A percentile compares a stretch with the other conserved stretches of the same genome.
phyloP scores from a whole-genome alignment of 2,888 invertebrate genomes.

The Adela reaumurella region DNA sequence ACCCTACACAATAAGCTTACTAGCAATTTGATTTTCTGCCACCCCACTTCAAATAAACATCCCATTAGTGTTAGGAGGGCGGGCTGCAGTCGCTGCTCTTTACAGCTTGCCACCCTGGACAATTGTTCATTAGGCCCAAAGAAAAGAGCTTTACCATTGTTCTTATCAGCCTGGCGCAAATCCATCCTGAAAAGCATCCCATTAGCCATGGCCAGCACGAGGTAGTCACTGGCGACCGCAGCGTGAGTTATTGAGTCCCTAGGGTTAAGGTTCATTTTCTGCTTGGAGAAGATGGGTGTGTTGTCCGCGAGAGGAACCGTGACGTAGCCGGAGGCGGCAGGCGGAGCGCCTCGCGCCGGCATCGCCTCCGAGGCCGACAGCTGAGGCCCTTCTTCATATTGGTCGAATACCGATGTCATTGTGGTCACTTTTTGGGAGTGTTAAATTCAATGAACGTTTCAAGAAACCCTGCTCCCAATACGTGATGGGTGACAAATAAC shows the following conservation, averaged over 20 bases:
- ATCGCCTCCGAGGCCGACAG: constrained; percentile 30
- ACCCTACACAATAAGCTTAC: no score
- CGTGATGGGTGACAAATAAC: no score
- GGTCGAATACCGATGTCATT: constrained; percentile 83
- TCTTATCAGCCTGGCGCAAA: constrained; percentile 70
- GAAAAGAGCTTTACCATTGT: no score
- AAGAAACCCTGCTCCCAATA: no score
- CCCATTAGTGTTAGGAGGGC: no score
- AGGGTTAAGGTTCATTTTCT: constrained; percentile 77
- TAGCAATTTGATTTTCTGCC: no score
- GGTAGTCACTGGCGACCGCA: constrained; percentile 75
- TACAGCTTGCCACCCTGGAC: no score
- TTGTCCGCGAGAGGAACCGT: constrained; percentile 64
- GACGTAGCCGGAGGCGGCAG: constrained; percentile 52
- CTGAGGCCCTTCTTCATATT: constrained; percentile 77
- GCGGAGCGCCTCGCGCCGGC: constrained; percentile 29
- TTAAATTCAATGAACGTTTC: no score
- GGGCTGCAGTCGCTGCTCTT: no score
- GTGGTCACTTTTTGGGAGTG: background rate
- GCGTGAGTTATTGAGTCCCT: constrained; percentile 76
- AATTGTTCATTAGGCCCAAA: no score
- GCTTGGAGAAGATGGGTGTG: constrained; percentile 81
- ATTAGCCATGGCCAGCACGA: constrained; percentile 82
- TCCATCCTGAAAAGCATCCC: constrained; percentile 78
- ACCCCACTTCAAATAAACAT: no score